Conservation (phyloP, 2,888 invertebrate species). For the Tachystola acroxantha region DNA sequence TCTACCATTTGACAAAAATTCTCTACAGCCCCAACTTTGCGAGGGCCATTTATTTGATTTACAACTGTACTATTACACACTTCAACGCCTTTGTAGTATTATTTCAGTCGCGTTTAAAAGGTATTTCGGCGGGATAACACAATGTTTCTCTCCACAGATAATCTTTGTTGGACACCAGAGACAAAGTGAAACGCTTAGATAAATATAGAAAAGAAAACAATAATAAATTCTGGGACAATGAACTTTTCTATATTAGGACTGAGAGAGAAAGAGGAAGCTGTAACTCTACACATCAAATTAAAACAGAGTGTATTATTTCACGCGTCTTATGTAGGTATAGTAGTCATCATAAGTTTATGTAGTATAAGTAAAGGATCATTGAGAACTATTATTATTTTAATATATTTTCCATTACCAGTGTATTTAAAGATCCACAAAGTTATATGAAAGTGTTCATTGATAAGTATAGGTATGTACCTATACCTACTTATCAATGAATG, state of each 20-base stretch:
- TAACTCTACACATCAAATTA: background rate
- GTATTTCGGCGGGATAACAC: conserved; percentile 11
- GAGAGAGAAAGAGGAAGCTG: background rate
- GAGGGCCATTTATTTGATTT: conserved; percentile 11
- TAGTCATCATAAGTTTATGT: too few species aligned
- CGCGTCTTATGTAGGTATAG: too few species aligned
- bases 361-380: too few species aligned
- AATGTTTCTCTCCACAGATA: conserved; percentile 20
- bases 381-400: too few species aligned
- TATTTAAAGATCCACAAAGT: too few species aligned
- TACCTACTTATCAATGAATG: too few species aligned
- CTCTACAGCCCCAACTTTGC: conserved; percentile 6
- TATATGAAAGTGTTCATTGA: too few species aligned
- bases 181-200: conserved; percentile 13
- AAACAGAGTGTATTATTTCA: too few species aligned
- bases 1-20: conserved; percentile 1
- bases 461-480: too few species aligned
- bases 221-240: background rate
- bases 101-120: conserved; percentile 13
- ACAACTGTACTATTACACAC: conserved; percentile 13
- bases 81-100: conserved; percentile 12
- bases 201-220: conserved; percentile 5
- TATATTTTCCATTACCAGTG: too few species aligned
- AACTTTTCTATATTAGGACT: background rate
- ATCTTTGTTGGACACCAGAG: conserved; percentile 11